phyloP scores from a whole-genome alignment of 2,888 invertebrate genomes.

The Coelinius sp. region DNA sequence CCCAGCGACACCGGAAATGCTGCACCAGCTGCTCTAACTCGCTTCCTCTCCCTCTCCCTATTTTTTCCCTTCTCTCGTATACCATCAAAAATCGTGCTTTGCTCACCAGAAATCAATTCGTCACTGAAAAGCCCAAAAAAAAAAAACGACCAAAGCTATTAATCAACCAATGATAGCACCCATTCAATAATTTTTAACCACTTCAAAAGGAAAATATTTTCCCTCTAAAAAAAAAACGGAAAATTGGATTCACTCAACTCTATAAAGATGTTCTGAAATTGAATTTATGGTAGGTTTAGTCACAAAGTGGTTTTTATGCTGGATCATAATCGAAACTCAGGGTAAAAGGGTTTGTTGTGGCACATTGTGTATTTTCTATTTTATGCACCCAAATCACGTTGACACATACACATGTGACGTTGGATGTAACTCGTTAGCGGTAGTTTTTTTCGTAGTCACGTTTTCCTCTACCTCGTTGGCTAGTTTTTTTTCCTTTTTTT shows the following conservation, averaged over 20 bases:
- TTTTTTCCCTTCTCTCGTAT: not conserved
- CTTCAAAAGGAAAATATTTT: no score
- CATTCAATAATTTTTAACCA: no score
- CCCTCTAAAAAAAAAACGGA: not conserved
- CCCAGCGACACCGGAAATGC: constrained; percentile 29
- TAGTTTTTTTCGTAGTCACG: not conserved
- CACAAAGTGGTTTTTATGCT: not conserved
- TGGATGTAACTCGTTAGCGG: constrained; percentile 2
- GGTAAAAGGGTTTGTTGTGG: not conserved
- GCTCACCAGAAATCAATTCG: constrained; percentile 20
- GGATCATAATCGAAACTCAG: not conserved
- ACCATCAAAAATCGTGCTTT: not conserved
- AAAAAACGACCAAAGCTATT: no score
- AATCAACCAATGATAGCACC: no score
- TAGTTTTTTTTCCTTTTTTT: no score
- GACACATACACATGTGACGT: not conserved
- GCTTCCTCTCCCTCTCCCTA: not conserved
- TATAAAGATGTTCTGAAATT: not conserved
- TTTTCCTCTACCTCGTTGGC: not conserved
- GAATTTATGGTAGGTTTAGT: not conserved
- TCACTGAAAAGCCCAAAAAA: constrained; percentile 12
- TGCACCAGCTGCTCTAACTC: constrained; percentile 25
- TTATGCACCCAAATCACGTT: not conserved
- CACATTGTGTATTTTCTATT: not conserved
- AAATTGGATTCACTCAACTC: not conserved